Evolutionary conservation across 2,888 invertebrate species (phyloP), one percentile per base, ranked within the genome.

Genomic region (Pherbina coryleti): DNA sequence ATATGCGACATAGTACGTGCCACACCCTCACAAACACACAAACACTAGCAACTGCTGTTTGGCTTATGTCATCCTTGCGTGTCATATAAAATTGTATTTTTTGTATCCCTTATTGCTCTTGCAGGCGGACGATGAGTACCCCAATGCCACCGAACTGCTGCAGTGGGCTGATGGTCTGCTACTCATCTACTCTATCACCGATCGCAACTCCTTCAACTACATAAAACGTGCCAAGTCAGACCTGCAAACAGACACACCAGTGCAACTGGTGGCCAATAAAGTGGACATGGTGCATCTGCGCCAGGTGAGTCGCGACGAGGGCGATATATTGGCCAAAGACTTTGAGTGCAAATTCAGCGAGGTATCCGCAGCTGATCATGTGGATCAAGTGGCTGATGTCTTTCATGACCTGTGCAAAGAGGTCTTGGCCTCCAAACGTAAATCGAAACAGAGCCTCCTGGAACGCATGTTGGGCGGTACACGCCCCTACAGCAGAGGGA

Each of bases 161-260:
- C 94, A 95, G 86, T 97, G 97, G 97, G 97, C 97, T 0, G 97
- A 98, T 88, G 97, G 97, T 0, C 91, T 97, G 78, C 92, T 96
- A 75, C 91, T 97, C 62, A 95, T 97, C 37, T 98, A 97, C 90
- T 96, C 97, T 71, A 96, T 97, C 86, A 97, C 95, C 0, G 97
- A 97, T 89, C 91, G 96, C 70, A 92, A 92, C 81, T 96, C 96
- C 34, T 96, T 97, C 90, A 94, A 95, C 88, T 96, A 94, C 87
- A 93, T 96, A 76, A 92, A 95, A 75, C 92, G 93, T 75, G 93
- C 95, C 53, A 95, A 94, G 86, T 93, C 91, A 86, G 92, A 91
- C 84, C 91, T 93, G 79, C 94, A 92, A 87, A 92, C 93, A 0
- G 94, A 95, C 81, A 93, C 94, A 79, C 96, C 96, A 0, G 91